Conservation (phyloP, 2,888 invertebrate species). For the Rambutsinella grinnellia region DNA sequence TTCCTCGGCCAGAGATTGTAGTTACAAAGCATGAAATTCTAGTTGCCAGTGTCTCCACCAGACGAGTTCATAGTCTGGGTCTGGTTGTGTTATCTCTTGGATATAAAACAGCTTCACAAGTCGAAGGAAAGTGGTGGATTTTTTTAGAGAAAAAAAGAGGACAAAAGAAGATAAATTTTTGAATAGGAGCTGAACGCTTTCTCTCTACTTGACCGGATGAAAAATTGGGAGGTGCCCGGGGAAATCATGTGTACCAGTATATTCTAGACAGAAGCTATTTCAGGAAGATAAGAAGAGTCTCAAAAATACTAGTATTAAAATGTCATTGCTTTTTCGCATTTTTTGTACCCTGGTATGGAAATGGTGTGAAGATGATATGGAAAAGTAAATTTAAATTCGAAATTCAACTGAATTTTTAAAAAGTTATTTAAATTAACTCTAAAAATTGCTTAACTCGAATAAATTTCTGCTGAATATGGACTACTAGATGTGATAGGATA, state of each 20-base stretch:
- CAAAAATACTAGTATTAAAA: slow-evolving; percentile 11
- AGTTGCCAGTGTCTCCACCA: slow-evolving; percentile 52
- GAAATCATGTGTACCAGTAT: slow-evolving; percentile 32
- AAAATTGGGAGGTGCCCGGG: slow-evolving; percentile 46
- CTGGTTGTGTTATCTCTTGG: not conserved
- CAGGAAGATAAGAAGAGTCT: not conserved
- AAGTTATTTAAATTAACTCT: no score
- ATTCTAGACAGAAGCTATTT: not conserved
- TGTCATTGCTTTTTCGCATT: slow-evolving; percentile 2
- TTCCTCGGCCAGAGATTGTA: not conserved
- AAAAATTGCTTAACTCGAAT: no score
- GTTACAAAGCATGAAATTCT: slow-evolving; percentile 42
- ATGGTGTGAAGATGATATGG: not conserved
- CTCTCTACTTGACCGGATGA: slow-evolving; percentile 37
- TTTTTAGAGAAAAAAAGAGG: slow-evolving; percentile 8
- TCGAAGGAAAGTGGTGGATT: no score
- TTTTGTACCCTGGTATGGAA: not conserved
- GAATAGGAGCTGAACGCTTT: slow-evolving; percentile 13
- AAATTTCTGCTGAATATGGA: no score
- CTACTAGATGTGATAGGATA: not conserved
- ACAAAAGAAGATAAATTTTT: slow-evolving; percentile 32
- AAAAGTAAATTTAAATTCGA: no score
- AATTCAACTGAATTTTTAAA: no score
- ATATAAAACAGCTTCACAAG: no score
- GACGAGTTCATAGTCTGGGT: not conserved